phyloP scores from a whole-genome alignment of 2,113 vertebrate genomes.

The Mesoclemmys tuberculata region DNA sequence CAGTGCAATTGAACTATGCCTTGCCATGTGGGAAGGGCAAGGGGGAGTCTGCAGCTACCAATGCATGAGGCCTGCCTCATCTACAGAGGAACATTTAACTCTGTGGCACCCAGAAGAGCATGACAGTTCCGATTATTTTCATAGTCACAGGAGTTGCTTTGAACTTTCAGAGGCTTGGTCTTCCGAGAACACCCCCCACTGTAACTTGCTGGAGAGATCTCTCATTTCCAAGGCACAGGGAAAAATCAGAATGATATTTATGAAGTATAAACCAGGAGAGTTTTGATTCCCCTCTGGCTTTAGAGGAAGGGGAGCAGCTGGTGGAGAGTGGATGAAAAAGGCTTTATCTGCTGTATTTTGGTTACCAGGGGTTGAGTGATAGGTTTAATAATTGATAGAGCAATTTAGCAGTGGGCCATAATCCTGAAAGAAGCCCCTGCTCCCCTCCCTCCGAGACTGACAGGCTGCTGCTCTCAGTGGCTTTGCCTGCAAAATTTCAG shows the following conservation, averaged over 20 bases:
- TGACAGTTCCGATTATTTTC: neutral
- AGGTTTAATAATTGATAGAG: constrained; percentile 74
- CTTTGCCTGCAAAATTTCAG: constrained; percentile 61
- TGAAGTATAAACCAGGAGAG: constrained; percentile 60
- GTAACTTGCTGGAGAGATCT: neutral
- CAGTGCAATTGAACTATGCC: neutral
- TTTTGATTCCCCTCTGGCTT: constrained; percentile 63
- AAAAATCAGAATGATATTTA: constrained; percentile 35
- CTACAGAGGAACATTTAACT: constrained; percentile 25
- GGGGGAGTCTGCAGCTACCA: neutral
- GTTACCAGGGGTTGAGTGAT: constrained; percentile 62
- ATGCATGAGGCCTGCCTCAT: neutral
- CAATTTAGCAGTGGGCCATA: constrained; percentile 73
- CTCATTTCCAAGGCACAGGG: constrained; percentile 44
- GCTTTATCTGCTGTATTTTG: constrained; percentile 69
- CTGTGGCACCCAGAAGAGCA: neutral
- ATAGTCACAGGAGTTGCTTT: constrained; percentile 17
- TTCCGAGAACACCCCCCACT: constrained; percentile 14
- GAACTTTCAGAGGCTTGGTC: constrained; percentile 14
- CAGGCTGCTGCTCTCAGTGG: constrained; percentile 52
- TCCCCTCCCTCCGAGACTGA: constrained; percentile 37
- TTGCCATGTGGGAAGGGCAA: neutral
- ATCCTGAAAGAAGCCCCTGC: constrained; percentile 55
- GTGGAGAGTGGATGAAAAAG: constrained; percentile 59
- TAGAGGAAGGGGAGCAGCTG: constrained; percentile 59